Conservation (phyloP, 1,140 invertebrate species). For the Drosophila quadrilineata region DNA sequence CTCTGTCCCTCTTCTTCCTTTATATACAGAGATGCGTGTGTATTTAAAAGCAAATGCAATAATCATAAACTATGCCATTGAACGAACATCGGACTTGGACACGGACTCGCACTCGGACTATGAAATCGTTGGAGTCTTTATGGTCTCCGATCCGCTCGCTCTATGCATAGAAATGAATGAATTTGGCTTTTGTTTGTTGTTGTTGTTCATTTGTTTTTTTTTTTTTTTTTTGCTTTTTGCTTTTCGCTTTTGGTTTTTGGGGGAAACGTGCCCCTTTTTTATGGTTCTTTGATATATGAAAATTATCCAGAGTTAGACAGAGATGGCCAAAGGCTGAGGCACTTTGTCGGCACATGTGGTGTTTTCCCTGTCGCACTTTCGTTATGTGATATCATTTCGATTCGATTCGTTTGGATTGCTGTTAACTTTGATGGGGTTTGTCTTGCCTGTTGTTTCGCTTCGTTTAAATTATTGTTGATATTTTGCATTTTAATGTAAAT, state of each 20-base stretch:
- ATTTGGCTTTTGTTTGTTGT: too few relatives aligned
- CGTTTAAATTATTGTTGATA: slow-evolving; percentile 54
- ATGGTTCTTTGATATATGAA: slow-evolving; percentile 73
- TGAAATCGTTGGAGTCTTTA: slow-evolving; percentile 69
- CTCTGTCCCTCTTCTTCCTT: too few relatives aligned
- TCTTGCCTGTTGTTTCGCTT: slow-evolving; percentile 23
- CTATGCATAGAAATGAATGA: slow-evolving; percentile 66
- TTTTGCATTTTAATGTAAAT: slow-evolving; percentile 66
- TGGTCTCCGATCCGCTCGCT: slow-evolving; percentile 44
- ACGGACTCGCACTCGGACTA: slow-evolving; percentile 37
- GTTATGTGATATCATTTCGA: slow-evolving; percentile 22
- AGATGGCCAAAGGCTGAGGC: slow-evolving; percentile 7
- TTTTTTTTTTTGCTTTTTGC: too few relatives aligned
- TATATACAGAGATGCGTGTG: too few relatives aligned
- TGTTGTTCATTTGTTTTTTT: too few relatives aligned
- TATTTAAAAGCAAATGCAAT: slow-evolving; percentile 53
- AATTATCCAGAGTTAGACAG: slow-evolving; percentile 50
- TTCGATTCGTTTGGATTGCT: slow-evolving; percentile 27
- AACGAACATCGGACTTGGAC: slow-evolving; percentile 15
- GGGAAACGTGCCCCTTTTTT: slow-evolving; percentile 66
- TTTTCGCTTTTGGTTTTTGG: too few relatives aligned
- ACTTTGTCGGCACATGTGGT: slow-evolving; percentile 71
- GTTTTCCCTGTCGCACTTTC: slow-evolving; percentile 43
- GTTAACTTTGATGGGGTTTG: slow-evolving; percentile 35
- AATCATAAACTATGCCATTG: slow-evolving; percentile 69